Base-by-base conservation (phyloP, 1,140 invertebrate genomes). In the Apis dorsata region DNA sequence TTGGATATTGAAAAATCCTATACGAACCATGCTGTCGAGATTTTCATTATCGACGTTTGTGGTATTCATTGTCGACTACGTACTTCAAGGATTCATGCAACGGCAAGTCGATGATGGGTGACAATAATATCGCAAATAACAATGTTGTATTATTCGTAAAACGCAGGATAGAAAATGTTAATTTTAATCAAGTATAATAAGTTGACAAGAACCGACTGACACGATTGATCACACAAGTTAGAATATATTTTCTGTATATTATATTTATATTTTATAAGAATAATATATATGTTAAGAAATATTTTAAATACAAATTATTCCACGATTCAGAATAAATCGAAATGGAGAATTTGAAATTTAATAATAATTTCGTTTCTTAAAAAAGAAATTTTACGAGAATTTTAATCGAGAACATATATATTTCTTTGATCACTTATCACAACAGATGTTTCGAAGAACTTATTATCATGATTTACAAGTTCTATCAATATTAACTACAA, bases 1-100 rank as follows among this genome's bases (percentile, higher is more conserved):
- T 44, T 44, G 34, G 34, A 81, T 79, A 85, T 88, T 81, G 86
- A 88, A 88, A 87, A 88, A 88, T 84, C 60, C 77, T 55, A 79
- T 79, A 75, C 71, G 28, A n/a, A 13, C 57, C 62, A 51, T n/a
- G 57, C 63, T 84, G 85, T 82, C 77, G 66, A 65, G 79, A 80
- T 80, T 80, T 63, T 74, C 70, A 73, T 80, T 60, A 80, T 74
- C 63, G 51, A 80, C 21, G 70, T 74, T 51, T 15, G 17, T 51
- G 8, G 70, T 17, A 51, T 62, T 70, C 28, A 80, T 80, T 74
- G 79, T 80, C 57, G 13, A 15, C 51, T 9, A 44, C 21, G 60
- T 74, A 74, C 65, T 80, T 74, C 81, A 78, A 82, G 74, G 69
- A 73, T 80, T 80, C 60, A 44, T 24, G 24, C 57, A 78, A 44